Base-by-base conservation (phyloP, 2,888 invertebrate genomes). In the Capitulum mitella region DNA sequence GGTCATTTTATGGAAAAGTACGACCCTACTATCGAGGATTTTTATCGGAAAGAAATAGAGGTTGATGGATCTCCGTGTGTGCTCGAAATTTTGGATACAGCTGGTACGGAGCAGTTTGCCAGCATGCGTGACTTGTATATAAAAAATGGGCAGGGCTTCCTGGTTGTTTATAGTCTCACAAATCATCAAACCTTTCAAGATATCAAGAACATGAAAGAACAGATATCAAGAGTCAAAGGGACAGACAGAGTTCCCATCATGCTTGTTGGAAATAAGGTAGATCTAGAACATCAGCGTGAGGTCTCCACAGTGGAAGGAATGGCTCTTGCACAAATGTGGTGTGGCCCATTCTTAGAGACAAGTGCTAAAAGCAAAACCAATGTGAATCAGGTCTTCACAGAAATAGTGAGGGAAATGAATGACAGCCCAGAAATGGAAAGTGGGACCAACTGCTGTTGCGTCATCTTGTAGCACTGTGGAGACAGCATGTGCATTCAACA, bases 1-100 rank as follows among this genome's bases (percentile, higher is more conserved):
- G 98, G 98, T 85, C 97, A 96, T 88, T 99, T 99, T 87, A 98
- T 99, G 93, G 98, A 99, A 88, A 98, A 98, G 89, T 99, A 98
- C 88, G 98, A 99, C 87, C 99, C 98, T 82, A 99, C 98, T 82
- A 98, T 99, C 86, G 99, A 99, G 87, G 99, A 99, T 89, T 99
- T 99, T 88, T 99, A 99, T 88, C 91, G 98, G 82, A 99, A 99
- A 89, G 98, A 99, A 89, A 99, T 99, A 85, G 98, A 98, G 89
- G 97, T 98, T 85, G 98, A 99, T 88, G 96, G 94, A 87, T 96
- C 96, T 82, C 98, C 98, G 82, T 98, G 98, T 88, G 98, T 99
- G 82, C 90, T 99, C 86, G 99, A 99, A 90, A 99, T 99, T 85
- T 90, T 99, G 86, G 99, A 99, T 87, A 99, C 99, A 58, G 99